phyloP scores from a whole-genome alignment of 1,140 invertebrate genomes.

The Saxidomus purpurata region DNA sequence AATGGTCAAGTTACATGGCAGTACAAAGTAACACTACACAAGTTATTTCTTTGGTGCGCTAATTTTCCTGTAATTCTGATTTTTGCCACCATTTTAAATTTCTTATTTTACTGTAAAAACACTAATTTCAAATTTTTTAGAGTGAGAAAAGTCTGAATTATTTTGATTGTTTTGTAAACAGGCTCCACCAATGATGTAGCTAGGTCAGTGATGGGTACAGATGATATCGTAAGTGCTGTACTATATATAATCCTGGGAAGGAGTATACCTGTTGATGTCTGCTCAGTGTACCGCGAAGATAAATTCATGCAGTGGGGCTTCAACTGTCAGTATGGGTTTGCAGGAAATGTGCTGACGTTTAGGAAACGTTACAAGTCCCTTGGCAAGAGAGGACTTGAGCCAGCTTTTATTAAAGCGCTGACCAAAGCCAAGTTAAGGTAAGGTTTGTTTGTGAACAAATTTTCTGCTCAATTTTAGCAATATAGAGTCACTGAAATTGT shows the following conservation, averaged over 20 bases:
- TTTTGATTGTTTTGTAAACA: no score
- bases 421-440: conserved; percentile 84
- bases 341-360: conserved; percentile 81
- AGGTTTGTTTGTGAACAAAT: no score
- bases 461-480: no score
- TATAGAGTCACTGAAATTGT: no score
- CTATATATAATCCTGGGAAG: conserved; percentile 82
- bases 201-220: conserved; percentile 80
- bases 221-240: conserved; percentile 77
- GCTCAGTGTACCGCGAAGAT: conserved; percentile 79
- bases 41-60: no score
- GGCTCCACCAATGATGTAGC: conserved; percentile 83
- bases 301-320: conserved; percentile 82
- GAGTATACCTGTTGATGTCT: conserved; percentile 79
- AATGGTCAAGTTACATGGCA: no score
- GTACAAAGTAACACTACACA: no score
- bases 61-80: no score
- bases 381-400: conserved; percentile 80
- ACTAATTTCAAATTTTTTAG: no score
- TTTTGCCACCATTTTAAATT: no score
- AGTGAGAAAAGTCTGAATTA: no score
- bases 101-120: no score
- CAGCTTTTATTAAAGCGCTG: conserved; percentile 82
- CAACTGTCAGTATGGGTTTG: conserved; percentile 85
- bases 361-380: conserved; percentile 76